phyloP scores from a whole-genome alignment of 2,113 vertebrate species.

The Engystomops pustulosus region DNA sequence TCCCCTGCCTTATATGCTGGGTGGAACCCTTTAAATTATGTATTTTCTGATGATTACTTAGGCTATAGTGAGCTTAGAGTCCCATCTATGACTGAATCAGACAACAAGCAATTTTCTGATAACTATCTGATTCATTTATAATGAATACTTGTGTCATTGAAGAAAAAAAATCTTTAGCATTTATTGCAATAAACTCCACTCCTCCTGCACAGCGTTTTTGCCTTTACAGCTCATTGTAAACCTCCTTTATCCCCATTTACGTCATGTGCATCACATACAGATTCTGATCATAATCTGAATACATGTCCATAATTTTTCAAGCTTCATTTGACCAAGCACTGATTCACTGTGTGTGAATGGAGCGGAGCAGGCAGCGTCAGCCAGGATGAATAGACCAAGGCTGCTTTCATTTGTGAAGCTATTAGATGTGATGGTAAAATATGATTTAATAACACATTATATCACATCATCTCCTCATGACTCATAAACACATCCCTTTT shows the following conservation, averaged over 20 bases:
- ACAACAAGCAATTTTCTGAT: not conserved
- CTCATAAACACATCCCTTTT: slow-evolving; percentile 3
- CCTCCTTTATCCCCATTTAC: not conserved
- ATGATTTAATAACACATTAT: slow-evolving; percentile 17
- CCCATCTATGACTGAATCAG: too few relatives aligned
- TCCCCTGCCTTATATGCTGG: not conserved
- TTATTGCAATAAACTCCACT: not conserved
- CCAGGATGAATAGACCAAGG: not conserved
- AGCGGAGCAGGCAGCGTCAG: not conserved
- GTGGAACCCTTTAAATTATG: not conserved
- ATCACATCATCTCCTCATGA: slow-evolving; percentile 9
- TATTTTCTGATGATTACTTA: not conserved
- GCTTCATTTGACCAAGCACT: not conserved
- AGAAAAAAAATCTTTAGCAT: not conserved
- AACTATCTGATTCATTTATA: not conserved
- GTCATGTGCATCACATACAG: not conserved
- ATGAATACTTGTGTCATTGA: not conserved
- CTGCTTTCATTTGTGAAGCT: slow-evolving; percentile 15
- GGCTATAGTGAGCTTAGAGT: not conserved
- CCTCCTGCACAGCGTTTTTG: not conserved
- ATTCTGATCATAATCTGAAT: not conserved
- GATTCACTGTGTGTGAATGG: not conserved
- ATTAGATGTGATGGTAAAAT: slow-evolving; percentile 17
- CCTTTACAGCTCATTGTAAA: not conserved
- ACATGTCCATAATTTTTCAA: not conserved